A percentile compares a stretch with the other conserved stretches of the same genome.
phyloP scores from a whole-genome alignment of 2,797 vertebrate genomes.

The Pseudochirops corinnae region DNA sequence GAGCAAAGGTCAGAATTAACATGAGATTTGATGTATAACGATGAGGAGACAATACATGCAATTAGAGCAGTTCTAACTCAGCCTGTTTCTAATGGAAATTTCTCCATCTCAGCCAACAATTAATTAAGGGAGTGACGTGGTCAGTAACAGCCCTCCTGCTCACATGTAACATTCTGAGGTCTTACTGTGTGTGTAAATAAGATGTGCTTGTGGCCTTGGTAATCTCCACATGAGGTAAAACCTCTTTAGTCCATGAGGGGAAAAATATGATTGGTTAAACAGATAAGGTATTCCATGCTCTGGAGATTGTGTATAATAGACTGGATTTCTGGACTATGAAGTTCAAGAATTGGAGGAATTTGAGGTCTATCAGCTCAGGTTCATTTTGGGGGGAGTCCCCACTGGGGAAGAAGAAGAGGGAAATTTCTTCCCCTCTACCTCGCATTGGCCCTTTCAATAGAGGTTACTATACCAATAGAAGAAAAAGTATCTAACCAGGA shows the following conservation, averaged over 20 bases:
- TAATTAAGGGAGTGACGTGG: neutral
- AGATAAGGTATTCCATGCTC: neutral
- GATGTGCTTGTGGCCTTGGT: neutral
- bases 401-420: neutral
- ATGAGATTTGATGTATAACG: neutral
- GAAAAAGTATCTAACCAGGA: neutral
- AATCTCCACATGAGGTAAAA: neutral
- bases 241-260: neutral
- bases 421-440: neutral
- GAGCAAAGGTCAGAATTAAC: neutral
- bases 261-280: neutral
- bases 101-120: neutral
- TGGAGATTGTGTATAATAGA: neutral
- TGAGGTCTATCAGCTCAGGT: neutral
- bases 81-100: neutral
- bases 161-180: neutral
- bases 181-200: neutral
- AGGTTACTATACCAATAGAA: neutral
- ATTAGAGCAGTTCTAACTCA: neutral
- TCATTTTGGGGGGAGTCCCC: neutral
- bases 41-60: neutral
- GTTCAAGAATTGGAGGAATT: neutral
- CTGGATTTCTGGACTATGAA: neutral
- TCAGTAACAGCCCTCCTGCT: neutral
- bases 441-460: neutral